phyloP scores from a whole-genome alignment of 2,888 invertebrate species.

The Troides helena region DNA sequence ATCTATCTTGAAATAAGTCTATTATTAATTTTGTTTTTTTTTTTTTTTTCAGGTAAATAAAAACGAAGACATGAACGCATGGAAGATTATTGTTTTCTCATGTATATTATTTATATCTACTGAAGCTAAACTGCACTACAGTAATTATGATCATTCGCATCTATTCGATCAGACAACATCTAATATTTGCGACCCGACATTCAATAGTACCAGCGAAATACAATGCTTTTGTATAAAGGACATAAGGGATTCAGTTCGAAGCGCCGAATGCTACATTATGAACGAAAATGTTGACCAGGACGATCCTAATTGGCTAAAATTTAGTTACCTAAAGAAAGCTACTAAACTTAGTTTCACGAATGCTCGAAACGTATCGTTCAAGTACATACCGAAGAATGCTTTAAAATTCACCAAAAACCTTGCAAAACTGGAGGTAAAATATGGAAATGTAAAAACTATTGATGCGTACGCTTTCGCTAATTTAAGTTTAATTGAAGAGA shows the following conservation, averaged over 20 bases:
- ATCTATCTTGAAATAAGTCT: not conserved
- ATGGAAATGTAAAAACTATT: conserved; percentile 84
- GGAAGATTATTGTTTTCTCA: conserved; percentile 51
- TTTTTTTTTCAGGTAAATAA: not conserved
- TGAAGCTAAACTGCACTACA: conserved; percentile 48
- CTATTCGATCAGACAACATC: conserved; percentile 50
- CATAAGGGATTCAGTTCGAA: conserved; percentile 64
- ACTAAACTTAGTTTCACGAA: conserved; percentile 84
- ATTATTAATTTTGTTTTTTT: not conserved
- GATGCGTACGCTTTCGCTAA: conserved; percentile 86
- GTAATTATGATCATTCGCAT: conserved; percentile 34
- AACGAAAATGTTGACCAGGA: conserved; percentile 77
- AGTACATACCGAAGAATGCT: conserved; percentile 84
- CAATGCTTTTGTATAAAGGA: conserved; percentile 62
- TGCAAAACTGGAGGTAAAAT: conserved; percentile 81
- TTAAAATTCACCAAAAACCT: conserved; percentile 81
- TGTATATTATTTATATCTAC: conserved; percentile 48
- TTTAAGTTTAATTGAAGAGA: conserved; percentile 81
- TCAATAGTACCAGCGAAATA: conserved; percentile 56
- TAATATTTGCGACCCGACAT: conserved; percentile 56
- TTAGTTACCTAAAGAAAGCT: conserved; percentile 81
- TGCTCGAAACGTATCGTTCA: conserved; percentile 81
- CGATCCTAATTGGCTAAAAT: conserved; percentile 84
- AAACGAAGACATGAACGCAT: conserved; percentile 49
- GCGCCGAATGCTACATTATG: conserved; percentile 86